These are phyloP conservation scores for Rotaria magnacalcarata DNA, from an alignment of 2,888 invertebrate species.

Conservation along the genomic window DNA sequence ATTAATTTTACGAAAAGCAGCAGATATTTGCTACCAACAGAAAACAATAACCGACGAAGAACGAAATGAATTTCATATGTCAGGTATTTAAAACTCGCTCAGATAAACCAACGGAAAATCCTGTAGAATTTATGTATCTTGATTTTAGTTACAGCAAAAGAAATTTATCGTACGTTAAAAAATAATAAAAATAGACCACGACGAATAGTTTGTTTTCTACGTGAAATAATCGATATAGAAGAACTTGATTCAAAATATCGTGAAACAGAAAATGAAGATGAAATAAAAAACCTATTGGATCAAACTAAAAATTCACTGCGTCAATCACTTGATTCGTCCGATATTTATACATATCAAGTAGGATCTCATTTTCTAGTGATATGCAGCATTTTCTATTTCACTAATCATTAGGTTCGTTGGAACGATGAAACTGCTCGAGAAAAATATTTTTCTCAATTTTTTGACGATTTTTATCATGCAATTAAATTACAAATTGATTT, in stretches of 20 bases:
- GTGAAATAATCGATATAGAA: conserved; percentile 3
- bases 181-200: background rate
- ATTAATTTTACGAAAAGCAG: conserved; percentile 49
- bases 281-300: background rate
- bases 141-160: background rate
- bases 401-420: background rate
- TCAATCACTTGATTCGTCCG: background rate
- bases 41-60: background rate
- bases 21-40: conserved; percentile 44
- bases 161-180: conserved; percentile 1
- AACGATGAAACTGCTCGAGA: background rate
- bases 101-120: too few relatives aligned
- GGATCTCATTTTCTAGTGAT: background rate
- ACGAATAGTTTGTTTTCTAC: background rate
- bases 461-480: background rate
- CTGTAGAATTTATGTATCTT: too few relatives aligned
- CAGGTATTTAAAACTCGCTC: background rate
- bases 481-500: background rate
- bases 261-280: background rate
- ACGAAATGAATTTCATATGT: conserved; percentile 15
- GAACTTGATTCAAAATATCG: background rate
- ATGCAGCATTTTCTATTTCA: too few relatives aligned
- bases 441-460: background rate
- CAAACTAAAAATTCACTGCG: background rate
- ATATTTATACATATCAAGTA: background rate